A percentile compares a stretch with the other conserved stretches of the same genome.
Conservation (phyloP, 2,888 invertebrate species). For the Parasteatoda lunata region DNA sequence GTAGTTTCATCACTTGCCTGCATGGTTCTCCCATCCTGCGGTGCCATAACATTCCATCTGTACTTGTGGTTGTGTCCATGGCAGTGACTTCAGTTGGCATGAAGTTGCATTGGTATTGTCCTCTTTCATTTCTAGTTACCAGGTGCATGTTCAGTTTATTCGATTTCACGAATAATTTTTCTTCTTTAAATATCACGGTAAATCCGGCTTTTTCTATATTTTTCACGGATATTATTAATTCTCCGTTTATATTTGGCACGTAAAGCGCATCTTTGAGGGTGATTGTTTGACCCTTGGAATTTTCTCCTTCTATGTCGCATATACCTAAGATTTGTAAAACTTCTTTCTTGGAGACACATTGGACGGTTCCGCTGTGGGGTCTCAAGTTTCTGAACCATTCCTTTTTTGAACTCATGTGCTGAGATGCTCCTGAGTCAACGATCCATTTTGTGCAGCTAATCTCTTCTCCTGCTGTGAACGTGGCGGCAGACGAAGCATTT, state of each 20-base stretch:
- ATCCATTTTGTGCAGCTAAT: neutral
- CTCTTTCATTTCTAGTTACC: no score
- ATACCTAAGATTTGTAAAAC: neutral
- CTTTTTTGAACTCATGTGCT: no score
- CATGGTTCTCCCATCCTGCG: no score
- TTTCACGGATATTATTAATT: neutral
- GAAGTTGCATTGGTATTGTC: no score
- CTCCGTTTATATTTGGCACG: neutral
- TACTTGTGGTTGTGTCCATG: no score
- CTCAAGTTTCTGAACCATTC: no score
- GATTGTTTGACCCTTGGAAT: neutral
- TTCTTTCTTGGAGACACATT: neutral
- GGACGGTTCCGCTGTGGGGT: neutral
- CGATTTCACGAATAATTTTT: neutral
- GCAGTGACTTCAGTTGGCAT: no score
- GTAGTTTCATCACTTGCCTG: no score
- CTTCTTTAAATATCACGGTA: neutral
- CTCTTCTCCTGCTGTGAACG: conserved; percentile 4
- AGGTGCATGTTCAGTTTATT: neutral
- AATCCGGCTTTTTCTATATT: neutral
- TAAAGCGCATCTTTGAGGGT: neutral
- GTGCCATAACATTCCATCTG: no score
- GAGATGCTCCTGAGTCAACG: no score
- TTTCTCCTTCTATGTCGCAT: neutral
- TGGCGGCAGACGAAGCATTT: neutral